phyloP scores from a whole-genome alignment of 2,888 invertebrate species.

The Pseudococcus jackbeardsleyi region DNA sequence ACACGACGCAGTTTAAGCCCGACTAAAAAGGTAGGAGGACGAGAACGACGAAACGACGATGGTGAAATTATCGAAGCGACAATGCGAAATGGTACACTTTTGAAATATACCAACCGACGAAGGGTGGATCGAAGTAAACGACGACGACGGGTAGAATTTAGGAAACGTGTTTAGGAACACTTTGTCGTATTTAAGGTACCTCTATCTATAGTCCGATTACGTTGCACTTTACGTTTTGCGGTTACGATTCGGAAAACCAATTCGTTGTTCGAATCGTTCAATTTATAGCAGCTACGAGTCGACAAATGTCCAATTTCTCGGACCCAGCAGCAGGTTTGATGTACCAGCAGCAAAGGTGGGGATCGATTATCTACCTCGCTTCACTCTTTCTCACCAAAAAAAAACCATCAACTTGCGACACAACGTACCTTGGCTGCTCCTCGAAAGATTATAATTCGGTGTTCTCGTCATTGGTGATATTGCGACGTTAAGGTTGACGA shows the following conservation, averaged over 20 bases:
- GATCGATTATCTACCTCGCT: neutral
- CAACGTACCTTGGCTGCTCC: neutral
- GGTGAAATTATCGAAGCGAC: constrained; percentile 26
- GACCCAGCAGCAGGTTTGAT: neutral
- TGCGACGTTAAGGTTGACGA: constrained; percentile 12
- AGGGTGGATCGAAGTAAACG: neutral
- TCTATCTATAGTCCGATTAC: constrained; percentile 6
- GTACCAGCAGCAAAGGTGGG: neutral
- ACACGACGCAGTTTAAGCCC: too few relatives aligned
- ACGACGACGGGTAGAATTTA: neutral
- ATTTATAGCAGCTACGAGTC: neutral
- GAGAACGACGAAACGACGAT: neutral
- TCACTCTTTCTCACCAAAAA: neutral
- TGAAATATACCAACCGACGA: neutral
- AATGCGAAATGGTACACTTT: constrained; percentile 10
- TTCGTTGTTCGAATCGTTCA: neutral
- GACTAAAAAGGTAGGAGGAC: neutral
- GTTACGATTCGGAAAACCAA: neutral
- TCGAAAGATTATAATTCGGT: neutral
- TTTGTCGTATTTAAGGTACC: neutral
- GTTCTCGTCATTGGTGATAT: neutral
- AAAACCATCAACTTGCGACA: neutral
- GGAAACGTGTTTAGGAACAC: neutral
- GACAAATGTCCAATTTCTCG: neutral
- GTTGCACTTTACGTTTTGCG: neutral